Base-by-base conservation (phyloP, 2,113 vertebrate genomes). In the Nycticebus coucang region DNA sequence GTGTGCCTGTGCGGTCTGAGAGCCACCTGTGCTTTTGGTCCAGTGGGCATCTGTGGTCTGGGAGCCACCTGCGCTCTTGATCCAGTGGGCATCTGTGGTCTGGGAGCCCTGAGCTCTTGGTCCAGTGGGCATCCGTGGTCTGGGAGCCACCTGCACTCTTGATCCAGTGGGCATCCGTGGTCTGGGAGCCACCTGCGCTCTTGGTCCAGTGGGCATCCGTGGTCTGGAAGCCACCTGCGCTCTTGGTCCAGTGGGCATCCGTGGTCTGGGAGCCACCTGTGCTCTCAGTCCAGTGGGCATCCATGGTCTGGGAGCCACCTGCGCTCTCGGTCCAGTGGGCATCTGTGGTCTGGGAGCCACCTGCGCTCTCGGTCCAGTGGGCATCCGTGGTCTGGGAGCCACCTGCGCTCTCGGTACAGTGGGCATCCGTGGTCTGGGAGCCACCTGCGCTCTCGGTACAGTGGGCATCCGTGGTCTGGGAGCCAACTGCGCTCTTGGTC, bases 81-180 rank as follows among this genome's bases (percentile, higher is more conserved):
- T 28, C 33, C 17, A 4, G 0, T 2, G 45, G 7, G 8, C 45
- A 50, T 69, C 41, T 26, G 45, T 13, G 0, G 0, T 30, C 19
- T 0, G 28, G 45, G 2, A 0, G 4, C 3, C 24, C 2, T 18
- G 30, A 50, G 28, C 11, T 0, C 7, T 33, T 3, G 2, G 17
- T 21, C 33, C 17, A 50, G 0, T 2, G 45, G 7, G 8, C 45
- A 50, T 69, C 41, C 21, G 45, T 13, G 0, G 0, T 30, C 19
- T 0, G 22, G 45, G 3, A 0, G 6, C 4, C 19, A 7, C 24
- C 2, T 18, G 30, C 50, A 19, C 11, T 0, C 7, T 24, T 4
- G 3, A 12, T 28, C 33, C 17, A 4, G 0, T 2, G 45, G 7
- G 8, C 45, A 50, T 69, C 41, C 26, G 45, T 13, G 0, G 0